Percentiles rank a stretch among this genome's conserved stretches.
These are phyloP conservation scores for Drosophila elegans DNA, from an alignment of 1,140 invertebrate species.

Conservation along the genomic window DNA sequence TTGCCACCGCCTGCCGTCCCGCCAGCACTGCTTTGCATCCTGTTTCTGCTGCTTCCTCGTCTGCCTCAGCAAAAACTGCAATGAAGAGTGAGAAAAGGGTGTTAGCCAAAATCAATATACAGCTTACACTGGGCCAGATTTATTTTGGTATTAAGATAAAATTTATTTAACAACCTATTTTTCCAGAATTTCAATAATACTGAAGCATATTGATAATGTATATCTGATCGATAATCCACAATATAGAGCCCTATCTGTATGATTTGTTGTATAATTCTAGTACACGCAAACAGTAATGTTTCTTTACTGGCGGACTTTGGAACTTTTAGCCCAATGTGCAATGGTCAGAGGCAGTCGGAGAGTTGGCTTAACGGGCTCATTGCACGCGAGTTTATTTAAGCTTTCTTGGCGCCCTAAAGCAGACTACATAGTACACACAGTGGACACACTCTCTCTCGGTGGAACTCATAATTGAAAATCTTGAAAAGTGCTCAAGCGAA, in stretches of 20 bases:
- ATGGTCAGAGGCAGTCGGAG: slow-evolving; percentile 10
- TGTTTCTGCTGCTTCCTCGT: slow-evolving; percentile 13
- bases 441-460: neutral
- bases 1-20: slow-evolving; percentile 61
- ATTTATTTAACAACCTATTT: too few species aligned
- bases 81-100: slow-evolving; percentile 17
- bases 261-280: too few species aligned
- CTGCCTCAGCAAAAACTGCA: slow-evolving; percentile 35
- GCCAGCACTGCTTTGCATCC: slow-evolving; percentile 67
- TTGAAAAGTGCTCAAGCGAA: slow-evolving; percentile 13
- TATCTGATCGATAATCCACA: too few species aligned
- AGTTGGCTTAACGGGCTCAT: slow-evolving; percentile 6
- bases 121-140: neutral
- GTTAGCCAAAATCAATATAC: slow-evolving; percentile 33
- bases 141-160: too few species aligned
- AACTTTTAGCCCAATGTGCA: neutral
- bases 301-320: neutral
- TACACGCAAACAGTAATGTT: neutral
- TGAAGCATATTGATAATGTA: too few species aligned
- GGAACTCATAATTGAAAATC: slow-evolving; percentile 15
- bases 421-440: slow-evolving; percentile 11
- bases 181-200: too few species aligned
- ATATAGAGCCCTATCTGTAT: too few species aligned
- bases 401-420: slow-evolving; percentile 32
- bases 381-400: slow-evolving; percentile 16